These are phyloP conservation scores for Zaprionus kolodkinae DNA, from an alignment of 1,140 invertebrate species.

Conservation along the genomic window DNA sequence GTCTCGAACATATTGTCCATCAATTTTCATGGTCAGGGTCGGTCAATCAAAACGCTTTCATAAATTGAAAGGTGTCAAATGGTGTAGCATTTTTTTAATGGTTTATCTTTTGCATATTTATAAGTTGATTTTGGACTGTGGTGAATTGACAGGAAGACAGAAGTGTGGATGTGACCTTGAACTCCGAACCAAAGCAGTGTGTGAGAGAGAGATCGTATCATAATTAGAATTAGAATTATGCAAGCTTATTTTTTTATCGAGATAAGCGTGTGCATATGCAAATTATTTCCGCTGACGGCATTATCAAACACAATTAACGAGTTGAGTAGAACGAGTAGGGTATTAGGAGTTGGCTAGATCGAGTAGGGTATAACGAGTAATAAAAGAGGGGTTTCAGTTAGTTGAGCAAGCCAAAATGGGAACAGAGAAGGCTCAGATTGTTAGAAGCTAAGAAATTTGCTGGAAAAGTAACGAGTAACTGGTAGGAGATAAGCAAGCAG, in stretches of 20 bases:
- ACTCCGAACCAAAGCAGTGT: conserved; percentile 11
- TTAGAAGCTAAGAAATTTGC: neutral
- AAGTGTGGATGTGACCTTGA: conserved; percentile 30
- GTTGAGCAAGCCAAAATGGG: no score
- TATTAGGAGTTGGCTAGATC: neutral
- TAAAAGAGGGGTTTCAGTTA: no score
- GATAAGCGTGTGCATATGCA: conserved; percentile 44
- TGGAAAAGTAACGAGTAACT: neutral
- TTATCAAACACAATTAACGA: conserved; percentile 4
- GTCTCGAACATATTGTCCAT: conserved; percentile 25
- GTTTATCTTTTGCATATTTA: conserved; percentile 44
- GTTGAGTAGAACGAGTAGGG: neutral
- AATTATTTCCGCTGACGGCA: conserved; percentile 52
- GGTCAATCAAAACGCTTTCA: conserved; percentile 49
- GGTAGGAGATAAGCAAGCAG: no score
- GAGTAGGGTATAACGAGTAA: conserved; percentile 11
- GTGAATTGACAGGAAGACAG: conserved; percentile 1
- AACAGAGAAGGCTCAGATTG: neutral
- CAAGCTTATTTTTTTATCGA: conserved; percentile 32
- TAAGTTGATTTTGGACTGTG: conserved; percentile 14
- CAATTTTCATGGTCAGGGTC: conserved; percentile 53
- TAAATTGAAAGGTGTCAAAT: conserved; percentile 50
- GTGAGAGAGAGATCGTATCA: conserved; percentile 20
- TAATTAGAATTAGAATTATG: conserved; percentile 51
- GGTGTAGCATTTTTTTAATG: conserved; percentile 2